phyloP scores from a whole-genome alignment of 2,888 invertebrate species.

The Rosalia funebris region DNA sequence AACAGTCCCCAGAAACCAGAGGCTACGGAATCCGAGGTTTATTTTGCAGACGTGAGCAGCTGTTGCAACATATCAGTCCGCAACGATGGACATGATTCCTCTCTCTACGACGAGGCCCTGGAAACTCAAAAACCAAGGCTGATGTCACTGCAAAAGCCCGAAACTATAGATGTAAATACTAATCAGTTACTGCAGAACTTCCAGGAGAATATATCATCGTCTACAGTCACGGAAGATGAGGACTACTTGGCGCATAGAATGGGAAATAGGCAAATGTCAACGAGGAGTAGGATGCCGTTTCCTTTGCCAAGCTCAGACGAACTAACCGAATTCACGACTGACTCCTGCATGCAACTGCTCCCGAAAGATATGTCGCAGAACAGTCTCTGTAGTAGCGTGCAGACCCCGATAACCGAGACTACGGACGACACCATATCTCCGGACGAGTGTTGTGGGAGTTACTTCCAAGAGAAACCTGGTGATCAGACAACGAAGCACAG shows the following conservation, averaged over 20 bases:
- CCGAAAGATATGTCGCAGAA: slow-evolving; percentile 60
- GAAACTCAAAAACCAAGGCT: slow-evolving; percentile 61
- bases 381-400: slow-evolving; percentile 61
- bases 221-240: slow-evolving; percentile 64
- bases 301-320: slow-evolving; percentile 64
- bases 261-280: slow-evolving; percentile 69
- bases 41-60: slow-evolving; percentile 87
- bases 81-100: slow-evolving; percentile 68
- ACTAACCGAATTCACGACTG: slow-evolving; percentile 47
- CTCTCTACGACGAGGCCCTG: slow-evolving; percentile 69
- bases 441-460: slow-evolving; percentile 57
- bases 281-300: slow-evolving; percentile 69
- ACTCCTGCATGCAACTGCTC: slow-evolving; percentile 53
- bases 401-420: slow-evolving; percentile 63
- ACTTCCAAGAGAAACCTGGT: slow-evolving; percentile 54
- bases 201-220: slow-evolving; percentile 54
- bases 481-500: slow-evolving; percentile 47
- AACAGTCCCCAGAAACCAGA: slow-evolving; percentile 67
- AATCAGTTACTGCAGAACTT: slow-evolving; percentile 55
- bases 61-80: slow-evolving; percentile 80
- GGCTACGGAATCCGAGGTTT: slow-evolving; percentile 83
- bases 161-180: slow-evolving; percentile 52
- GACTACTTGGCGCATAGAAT: slow-evolving; percentile 70
- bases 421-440: slow-evolving; percentile 61
- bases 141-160: slow-evolving; percentile 63